Base-by-base conservation (phyloP, 2,113 vertebrate species). In the Heterotis niloticus region DNA sequence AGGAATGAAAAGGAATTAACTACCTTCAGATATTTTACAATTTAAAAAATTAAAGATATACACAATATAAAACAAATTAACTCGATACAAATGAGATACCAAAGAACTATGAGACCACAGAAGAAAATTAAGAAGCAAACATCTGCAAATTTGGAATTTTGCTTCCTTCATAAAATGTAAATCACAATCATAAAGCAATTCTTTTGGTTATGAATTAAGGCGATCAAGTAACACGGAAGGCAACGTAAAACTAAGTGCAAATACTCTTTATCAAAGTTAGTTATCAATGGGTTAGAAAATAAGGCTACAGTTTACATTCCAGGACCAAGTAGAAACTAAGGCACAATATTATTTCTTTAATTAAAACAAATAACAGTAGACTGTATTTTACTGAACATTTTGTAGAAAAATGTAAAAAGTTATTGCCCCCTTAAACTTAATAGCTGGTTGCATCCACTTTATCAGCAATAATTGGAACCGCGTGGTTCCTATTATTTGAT, bases 191-290 rank as follows among this genome's bases (percentile, higher is more conserved):
- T 62, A 11, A 44, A 44, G 34, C 34, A 44, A 62, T 14, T 62
- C 59, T 17, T 20, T 4, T 5, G 5, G 60, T 44, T 44, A 28
- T 44, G 18, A 51, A 17, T 64, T 18, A 26, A 2, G 34, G 51
- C 13, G 0, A 78, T 44, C 20, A 56, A 69, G 26, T 34, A 66
- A 51, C 20, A 14, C 26, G 18, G 28, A 64, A 78, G 16, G 4
- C 20, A 11, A 78, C 28, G n/a, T 20, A 64, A 75, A 2, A 34
- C n/a, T 56, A 10, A 78, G 77, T 70, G 66, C 67, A 71, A 70
- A 70, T 62, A 71, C 18, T 54, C 66, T 78, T 72, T 26, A 71
- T 17, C n/a, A 78, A 28, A 59, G 24, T 34, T 26, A 68, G 60
- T 44, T 62, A 64, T 28, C 13, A 14, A 4, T 62, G 12, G 60